These are phyloP conservation scores for Halocaridina rubra DNA, from an alignment of 2,888 invertebrate species.

Conservation along the genomic window DNA sequence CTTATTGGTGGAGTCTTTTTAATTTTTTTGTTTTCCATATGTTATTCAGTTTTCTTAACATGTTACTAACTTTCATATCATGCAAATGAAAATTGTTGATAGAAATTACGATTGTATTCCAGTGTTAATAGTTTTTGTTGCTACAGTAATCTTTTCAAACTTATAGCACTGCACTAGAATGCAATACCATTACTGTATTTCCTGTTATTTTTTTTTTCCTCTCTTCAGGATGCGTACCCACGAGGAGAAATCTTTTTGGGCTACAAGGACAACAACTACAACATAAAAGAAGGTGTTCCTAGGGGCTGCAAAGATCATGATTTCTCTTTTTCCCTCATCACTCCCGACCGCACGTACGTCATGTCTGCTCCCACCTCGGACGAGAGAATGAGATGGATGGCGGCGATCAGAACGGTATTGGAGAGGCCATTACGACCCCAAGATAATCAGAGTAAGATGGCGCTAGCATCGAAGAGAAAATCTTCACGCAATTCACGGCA, in stretches of 20 bases:
- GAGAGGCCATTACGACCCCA: conserved; percentile 82
- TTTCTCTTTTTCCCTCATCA: conserved; percentile 84
- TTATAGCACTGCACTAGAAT: no score
- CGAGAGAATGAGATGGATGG: conserved; percentile 85
- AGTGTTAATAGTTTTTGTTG: no score
- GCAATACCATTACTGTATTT: no score
- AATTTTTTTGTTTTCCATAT: no score
- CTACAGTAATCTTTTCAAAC: no score
- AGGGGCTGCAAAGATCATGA: conserved; percentile 75
- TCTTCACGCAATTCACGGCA: conserved; percentile 29
- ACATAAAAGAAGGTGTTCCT: conserved; percentile 77
- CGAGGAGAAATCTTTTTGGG: conserved; percentile 92
- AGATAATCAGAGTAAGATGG: conserved; percentile 77
- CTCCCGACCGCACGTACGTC: conserved; percentile 82
- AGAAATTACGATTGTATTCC: no score
- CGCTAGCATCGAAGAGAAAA: conserved; percentile 10
- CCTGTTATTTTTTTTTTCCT: no score
- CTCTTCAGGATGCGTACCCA: conserved; percentile 80
- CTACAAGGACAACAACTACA: conserved; percentile 80
- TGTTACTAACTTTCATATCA: no score
- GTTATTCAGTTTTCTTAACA: no score
- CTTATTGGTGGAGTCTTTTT: no score
- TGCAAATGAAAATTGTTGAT: no score
- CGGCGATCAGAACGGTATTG: conserved; percentile 79
- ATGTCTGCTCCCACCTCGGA: conserved; percentile 81